A percentile compares a stretch with the other conserved stretches of the same genome.
Evolutionary conservation across 2,113 vertebrate species (phyloP).

Genomic region (Phyllostomus hastatus): DNA sequence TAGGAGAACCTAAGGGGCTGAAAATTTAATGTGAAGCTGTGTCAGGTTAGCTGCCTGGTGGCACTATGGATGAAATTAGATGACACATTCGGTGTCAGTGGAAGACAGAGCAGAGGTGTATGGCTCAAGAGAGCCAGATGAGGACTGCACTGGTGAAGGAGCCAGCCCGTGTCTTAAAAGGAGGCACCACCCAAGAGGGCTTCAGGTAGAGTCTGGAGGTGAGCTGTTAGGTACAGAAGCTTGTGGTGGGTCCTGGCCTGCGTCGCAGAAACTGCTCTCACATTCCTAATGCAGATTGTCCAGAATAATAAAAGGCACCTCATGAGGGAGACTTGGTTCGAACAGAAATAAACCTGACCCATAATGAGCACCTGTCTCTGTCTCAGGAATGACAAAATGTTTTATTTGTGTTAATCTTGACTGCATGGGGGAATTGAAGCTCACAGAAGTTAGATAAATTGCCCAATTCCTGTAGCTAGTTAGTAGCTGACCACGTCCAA

Average conservation of each 20-base stretch:
- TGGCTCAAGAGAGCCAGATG: not conserved
- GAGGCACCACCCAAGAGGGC: not conserved
- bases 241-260: not conserved
- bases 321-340: not conserved
- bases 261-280: not conserved
- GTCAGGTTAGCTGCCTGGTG: not conserved
- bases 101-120: not conserved
- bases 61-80: not conserved
- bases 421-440: not conserved
- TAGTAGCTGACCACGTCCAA: not conserved
- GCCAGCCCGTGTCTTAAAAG: not conserved
- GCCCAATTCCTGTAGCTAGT: not conserved
- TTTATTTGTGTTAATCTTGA: not conserved
- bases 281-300: not conserved
- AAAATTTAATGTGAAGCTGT: not conserved
- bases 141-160: not conserved
- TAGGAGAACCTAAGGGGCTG: not conserved
- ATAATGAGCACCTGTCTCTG: not conserved
- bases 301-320: not conserved
- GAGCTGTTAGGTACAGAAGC: not conserved
- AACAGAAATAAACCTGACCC: not conserved
- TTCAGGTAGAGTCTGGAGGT: not conserved
- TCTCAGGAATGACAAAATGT: not conserved
- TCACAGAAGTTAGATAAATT: not conserved
- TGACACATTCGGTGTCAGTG: not conserved